These are phyloP conservation scores for Mormyrops boulengeri DNA, from an alignment of 2,797 vertebrate species.

Conservation along the genomic window DNA sequence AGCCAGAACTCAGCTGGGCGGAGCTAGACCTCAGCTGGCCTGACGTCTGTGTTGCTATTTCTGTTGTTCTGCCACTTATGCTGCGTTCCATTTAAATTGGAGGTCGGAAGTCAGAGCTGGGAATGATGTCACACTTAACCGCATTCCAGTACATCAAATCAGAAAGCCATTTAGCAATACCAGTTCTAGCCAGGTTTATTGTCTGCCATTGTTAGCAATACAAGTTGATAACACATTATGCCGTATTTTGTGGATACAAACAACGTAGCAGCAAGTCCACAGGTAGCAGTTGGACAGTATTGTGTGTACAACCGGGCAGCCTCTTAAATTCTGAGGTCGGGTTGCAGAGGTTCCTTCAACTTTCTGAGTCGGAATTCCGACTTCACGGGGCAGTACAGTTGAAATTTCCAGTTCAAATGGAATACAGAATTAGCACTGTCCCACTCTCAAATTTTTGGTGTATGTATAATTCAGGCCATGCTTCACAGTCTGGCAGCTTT, in stretches of 20 bases:
- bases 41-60: not conserved
- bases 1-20: not conserved
- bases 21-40: not conserved
- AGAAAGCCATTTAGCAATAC: not conserved
- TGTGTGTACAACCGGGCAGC: not conserved
- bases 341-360: not conserved
- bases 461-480: not conserved
- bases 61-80: not conserved
- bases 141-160: not conserved
- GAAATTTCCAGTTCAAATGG: not conserved
- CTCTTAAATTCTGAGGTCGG: not conserved
- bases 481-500: not conserved
- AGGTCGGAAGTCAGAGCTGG: not conserved
- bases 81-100: not conserved
- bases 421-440: not conserved
- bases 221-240: not conserved
- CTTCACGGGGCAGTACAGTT: not conserved
- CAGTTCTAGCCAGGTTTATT: not conserved
- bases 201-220: not conserved
- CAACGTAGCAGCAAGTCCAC: not conserved
- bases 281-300: not conserved
- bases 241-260: not conserved
- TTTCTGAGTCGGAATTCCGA: not conserved
- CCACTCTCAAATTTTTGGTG: not conserved
- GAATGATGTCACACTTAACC: not conserved